Base-by-base conservation (phyloP, 2,797 vertebrate genomes). In the Myotis daubentonii region DNA sequence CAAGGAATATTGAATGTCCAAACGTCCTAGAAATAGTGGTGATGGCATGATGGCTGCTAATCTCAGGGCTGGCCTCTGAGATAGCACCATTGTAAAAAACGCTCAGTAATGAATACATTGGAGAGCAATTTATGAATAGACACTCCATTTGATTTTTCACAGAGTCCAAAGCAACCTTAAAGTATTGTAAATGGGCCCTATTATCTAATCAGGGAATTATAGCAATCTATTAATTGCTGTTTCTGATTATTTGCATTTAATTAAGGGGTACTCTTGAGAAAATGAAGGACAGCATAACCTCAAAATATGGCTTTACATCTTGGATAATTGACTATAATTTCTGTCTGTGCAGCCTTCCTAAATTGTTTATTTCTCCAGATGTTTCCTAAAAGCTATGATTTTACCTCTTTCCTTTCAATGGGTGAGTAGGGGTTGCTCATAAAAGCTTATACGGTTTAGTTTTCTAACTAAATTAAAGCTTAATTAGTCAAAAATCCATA, bases 171-270 rank as follows among this genome's bases (percentile, higher is more conserved):
- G 74, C 70, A 57, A 19, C 49, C 25, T 83, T 78, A 79, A 90
- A 0, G 82, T 92, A 79, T 85, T 84, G 82, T 92, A 97, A 98
- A 97, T 97, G 95, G 96, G 79, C 94, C 92, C 89, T 25, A 85
- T 51, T 89, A 87, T 89, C 97, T 97, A 97, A 96, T 94, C 85
- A 94, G 95, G 92, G 97, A 97, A 97, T 97, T 96, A 90, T 11
- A 94, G 87, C 94, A 94, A 95, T 97, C 89, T 96, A 94, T 97
- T 98, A 80, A 97, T 97, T 97, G 93, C 96, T 91, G 95, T 98
- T 98, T 98, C 87, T 97, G 96, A 97, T 98, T 97, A 98, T 98
- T 98, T 98, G 95, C 96, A 96, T 98, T 98, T 97, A 98, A 98
- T 98, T 98, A 98, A 97, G 95, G 96, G 83, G 60, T 97, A 94